A percentile compares a stretch with the other conserved stretches of the same genome.
phyloP scores from a whole-genome alignment of 2,113 vertebrate species.

The Aviceda subcristata region DNA sequence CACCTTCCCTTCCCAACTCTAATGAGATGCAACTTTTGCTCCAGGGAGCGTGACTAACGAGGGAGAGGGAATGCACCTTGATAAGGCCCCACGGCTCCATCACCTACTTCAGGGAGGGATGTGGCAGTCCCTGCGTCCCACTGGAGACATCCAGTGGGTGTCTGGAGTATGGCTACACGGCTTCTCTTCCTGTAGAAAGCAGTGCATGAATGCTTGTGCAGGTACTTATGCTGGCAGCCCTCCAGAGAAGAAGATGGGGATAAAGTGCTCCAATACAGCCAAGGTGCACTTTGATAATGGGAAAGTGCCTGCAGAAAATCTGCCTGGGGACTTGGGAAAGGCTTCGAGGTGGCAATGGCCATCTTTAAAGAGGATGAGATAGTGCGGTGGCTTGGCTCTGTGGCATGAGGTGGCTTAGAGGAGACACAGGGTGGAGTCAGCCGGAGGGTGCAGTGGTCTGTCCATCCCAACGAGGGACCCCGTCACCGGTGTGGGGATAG shows the following conservation, averaged over 20 bases:
- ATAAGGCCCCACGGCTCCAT: neutral
- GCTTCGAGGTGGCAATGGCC: neutral
- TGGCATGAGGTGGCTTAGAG: neutral
- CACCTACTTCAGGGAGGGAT: neutral
- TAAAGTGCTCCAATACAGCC: neutral
- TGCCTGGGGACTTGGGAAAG: neutral
- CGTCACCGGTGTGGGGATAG: neutral
- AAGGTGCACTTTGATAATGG: neutral
- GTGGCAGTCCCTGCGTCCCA: neutral
- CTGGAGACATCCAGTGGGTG: neutral
- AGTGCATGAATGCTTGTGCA: neutral
- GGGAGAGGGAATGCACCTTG: neutral
- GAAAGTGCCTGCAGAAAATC: neutral
- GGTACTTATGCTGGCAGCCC: neutral
- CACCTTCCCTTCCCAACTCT: neutral
- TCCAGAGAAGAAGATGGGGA: neutral
- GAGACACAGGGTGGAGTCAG: neutral
- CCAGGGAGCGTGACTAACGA: neutral
- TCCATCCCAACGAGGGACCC: neutral
- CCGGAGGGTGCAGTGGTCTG: neutral
- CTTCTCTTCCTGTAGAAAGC: neutral
- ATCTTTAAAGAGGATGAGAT: neutral
- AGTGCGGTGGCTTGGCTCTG: neutral
- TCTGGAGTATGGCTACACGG: neutral
- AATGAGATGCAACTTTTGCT: neutral